Conservation (phyloP, 2,888 invertebrate genomes). For the Microplitis manilae region DNA sequence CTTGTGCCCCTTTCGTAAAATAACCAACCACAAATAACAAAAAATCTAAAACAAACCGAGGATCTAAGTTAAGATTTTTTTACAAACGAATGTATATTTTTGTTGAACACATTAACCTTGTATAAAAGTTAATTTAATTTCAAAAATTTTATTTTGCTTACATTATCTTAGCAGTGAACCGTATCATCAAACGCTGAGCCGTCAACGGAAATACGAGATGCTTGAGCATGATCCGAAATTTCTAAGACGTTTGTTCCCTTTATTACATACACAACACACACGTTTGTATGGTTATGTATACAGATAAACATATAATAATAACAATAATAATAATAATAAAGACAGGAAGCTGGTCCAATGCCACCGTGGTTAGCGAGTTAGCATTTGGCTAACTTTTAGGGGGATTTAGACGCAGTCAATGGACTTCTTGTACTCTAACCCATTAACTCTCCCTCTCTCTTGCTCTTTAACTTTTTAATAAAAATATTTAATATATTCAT, state of each 20-base stretch:
- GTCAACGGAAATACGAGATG: constrained; percentile 20
- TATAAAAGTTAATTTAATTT: not conserved
- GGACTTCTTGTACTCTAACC: constrained; percentile 12
- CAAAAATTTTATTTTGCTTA: constrained; percentile 14
- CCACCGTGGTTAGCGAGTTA: not conserved
- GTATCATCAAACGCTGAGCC: constrained; percentile 24
- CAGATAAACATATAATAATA: not conserved
- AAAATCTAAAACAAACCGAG: not conserved
- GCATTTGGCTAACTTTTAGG: not conserved
- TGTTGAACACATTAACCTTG: not conserved
- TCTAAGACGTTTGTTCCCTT: constrained; percentile 6
- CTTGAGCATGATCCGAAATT: constrained; percentile 5
- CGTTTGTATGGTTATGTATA: not conserved
- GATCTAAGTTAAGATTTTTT: not conserved
- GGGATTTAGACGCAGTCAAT: constrained; percentile 15
- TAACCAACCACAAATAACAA: not conserved
- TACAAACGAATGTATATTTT: constrained; percentile 3
- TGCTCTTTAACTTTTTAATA: not conserved
- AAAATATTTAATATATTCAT: not conserved
- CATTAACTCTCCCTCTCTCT: not conserved
- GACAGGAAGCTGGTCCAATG: not conserved
- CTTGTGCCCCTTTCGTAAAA: constrained; percentile 2
- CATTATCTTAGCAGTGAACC: constrained; percentile 11
- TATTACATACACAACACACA: not conserved
- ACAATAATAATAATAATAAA: not conserved